phyloP scores from a whole-genome alignment of 2,888 invertebrate genomes.

The Glaucopsyche alexis region DNA sequence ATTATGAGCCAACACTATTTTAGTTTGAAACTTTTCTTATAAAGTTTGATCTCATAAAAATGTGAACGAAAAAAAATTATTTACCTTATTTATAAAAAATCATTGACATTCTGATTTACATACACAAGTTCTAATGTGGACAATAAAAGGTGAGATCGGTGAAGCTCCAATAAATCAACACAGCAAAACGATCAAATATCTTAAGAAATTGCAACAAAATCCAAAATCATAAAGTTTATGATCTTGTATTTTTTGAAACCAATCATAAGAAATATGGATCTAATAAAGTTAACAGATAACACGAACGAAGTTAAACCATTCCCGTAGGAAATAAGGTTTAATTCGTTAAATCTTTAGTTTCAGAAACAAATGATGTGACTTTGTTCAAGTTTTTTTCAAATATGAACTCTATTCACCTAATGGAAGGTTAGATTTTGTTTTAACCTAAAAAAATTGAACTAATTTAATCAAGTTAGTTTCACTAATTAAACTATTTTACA shows the following conservation, averaged over 20 bases:
- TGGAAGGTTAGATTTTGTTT: not conserved
- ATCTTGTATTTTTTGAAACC: constrained; percentile 63
- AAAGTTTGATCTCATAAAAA: no score
- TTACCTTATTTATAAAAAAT: not conserved
- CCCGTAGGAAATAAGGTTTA: not conserved
- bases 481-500: constrained; percentile 74
- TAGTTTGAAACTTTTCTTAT: no score
- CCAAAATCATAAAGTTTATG: constrained; percentile 54
- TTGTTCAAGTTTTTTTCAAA: not conserved
- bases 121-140: not conserved
- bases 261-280: constrained; percentile 54
- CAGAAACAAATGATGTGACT: not conserved
- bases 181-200: constrained; percentile 40
- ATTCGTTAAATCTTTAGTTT: not conserved
- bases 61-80: no score
- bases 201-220: constrained; percentile 53
- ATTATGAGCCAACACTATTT: no score
- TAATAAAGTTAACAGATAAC: not conserved
- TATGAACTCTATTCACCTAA: not conserved
- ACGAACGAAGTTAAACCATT: not conserved
- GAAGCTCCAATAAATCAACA: constrained; percentile 38
- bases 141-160: constrained; percentile 7
- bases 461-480: constrained; percentile 54
- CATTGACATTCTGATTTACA: not conserved
- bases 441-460: not conserved